Conservation (phyloP, 2,797 vertebrate species). For the Ctenochaetus hawaiiensis region DNA sequence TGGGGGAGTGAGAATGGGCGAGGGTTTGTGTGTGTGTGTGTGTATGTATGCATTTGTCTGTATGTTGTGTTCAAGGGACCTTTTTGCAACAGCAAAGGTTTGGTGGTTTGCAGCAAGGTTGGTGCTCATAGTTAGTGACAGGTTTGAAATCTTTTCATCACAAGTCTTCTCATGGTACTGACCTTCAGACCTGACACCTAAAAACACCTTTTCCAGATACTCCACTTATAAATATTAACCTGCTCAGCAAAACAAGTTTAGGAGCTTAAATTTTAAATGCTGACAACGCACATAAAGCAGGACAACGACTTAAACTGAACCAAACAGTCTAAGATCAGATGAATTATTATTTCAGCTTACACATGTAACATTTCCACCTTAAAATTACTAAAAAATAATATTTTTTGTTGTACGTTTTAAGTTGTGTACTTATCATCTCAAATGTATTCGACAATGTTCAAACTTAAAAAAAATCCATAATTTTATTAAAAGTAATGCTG, state of each 20-base stretch:
- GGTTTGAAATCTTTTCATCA: slow-evolving; percentile 4
- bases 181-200: background rate
- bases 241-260: background rate
- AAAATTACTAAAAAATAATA: no score
- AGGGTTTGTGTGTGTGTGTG: slow-evolving; percentile 54
- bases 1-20: slow-evolving; percentile 76
- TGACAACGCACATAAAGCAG: background rate
- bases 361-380: no score
- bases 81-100: slow-evolving; percentile 50
- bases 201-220: background rate
- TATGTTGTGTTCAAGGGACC: slow-evolving; percentile 58
- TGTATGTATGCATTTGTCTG: slow-evolving; percentile 37
- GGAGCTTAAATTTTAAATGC: slow-evolving; percentile 1
- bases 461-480: no score
- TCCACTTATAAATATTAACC: background rate
- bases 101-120: slow-evolving; percentile 42
- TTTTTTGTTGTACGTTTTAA: no score
- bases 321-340: background rate
- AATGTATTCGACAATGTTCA: no score
- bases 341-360: no score
- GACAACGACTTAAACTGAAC: background rate
- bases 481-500: no score
- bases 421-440: no score
- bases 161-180: background rate
- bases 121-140: background rate